Evolutionary conservation across 1,140 invertebrate species (phyloP).

Genomic region (Augochlora pura): DNA sequence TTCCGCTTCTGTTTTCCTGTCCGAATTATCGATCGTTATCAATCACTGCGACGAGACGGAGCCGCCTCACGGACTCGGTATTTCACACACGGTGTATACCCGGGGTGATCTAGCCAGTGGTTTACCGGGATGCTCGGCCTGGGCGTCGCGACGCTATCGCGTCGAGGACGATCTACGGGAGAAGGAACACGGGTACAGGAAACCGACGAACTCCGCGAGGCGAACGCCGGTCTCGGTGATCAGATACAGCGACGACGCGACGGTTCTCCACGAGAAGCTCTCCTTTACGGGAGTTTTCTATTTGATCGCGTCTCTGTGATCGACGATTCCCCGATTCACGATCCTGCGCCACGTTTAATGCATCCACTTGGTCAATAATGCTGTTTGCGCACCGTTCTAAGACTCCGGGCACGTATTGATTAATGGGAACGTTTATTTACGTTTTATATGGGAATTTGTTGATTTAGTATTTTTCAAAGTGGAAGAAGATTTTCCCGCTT

Average conservation of each 20-base stretch:
- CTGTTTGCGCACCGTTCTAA: no score
- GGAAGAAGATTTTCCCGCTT: no score
- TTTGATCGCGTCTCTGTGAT: neutral
- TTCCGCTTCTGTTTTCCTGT: no score
- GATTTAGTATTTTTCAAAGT: no score
- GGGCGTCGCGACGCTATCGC: neutral
- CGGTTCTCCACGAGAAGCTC: neutral
- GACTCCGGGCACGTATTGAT: no score
- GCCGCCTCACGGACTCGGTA: neutral
- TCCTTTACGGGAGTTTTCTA: neutral
- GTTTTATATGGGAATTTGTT: no score
- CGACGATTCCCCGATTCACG: neutral
- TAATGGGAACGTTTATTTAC: no score
- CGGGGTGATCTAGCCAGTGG: no score
- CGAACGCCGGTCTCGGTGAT: neutral
- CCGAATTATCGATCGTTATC: constrained; percentile 32
- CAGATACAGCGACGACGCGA: constrained; percentile 5
- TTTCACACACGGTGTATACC: no score
- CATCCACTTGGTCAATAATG: no score
- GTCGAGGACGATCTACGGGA: constrained; percentile 11
- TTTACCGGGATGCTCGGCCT: no score
- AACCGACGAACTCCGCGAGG: neutral
- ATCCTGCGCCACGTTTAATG: neutral
- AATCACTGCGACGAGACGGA: neutral
- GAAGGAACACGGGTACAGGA: neutral